phyloP scores from a whole-genome alignment of 2,797 vertebrate species.

The Chloroceryle amazona region DNA sequence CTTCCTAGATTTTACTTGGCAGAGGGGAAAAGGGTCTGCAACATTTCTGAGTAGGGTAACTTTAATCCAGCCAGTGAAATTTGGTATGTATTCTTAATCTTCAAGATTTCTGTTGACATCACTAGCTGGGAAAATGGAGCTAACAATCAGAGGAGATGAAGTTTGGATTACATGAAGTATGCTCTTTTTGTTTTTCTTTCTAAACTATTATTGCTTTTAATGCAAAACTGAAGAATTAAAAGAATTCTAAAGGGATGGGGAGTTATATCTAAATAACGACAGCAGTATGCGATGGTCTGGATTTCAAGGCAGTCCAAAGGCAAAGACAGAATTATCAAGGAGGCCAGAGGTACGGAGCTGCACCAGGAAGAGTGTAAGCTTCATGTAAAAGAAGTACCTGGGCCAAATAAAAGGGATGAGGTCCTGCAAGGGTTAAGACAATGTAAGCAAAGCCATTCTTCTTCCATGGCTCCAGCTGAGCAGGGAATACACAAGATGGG shows the following conservation, averaged over 20 bases:
- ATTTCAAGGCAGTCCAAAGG: neutral
- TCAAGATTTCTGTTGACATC: constrained; percentile 31
- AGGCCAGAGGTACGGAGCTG: neutral
- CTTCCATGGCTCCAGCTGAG: neutral
- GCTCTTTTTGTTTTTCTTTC: constrained; percentile 9
- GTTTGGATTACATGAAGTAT: neutral
- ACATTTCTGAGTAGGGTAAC: neutral
- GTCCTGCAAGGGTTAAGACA: neutral
- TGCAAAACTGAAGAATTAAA: neutral
- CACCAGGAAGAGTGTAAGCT: neutral
- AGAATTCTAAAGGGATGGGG: neutral
- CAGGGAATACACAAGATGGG: neutral
- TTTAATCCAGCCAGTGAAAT: neutral
- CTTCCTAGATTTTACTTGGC: neutral
- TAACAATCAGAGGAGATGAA: neutral
- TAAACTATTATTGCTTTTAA: neutral
- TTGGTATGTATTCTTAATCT: constrained; percentile 27
- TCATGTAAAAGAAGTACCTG: neutral
- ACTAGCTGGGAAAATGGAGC: neutral
- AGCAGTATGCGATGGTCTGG: neutral
- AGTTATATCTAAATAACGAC: neutral
- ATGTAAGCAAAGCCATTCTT: neutral
- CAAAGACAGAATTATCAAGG: neutral
- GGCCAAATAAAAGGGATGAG: neutral
- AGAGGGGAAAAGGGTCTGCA: neutral